Evolutionary conservation across 2,888 invertebrate genomes (phyloP).

Genomic region (Dorcus hopei): DNA sequence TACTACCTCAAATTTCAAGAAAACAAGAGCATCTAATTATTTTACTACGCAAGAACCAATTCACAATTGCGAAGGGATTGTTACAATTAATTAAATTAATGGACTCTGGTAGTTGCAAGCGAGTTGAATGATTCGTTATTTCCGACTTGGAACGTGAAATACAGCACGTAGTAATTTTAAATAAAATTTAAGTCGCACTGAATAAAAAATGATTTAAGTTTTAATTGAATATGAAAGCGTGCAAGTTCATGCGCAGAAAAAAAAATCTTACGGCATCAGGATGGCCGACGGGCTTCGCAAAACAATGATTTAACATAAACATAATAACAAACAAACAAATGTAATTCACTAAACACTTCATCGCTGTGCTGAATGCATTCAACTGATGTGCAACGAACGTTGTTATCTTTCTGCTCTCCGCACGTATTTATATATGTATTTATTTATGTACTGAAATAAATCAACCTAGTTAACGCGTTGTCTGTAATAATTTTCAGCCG

Average conservation of each 20-base stretch:
- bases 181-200: too few species aligned
- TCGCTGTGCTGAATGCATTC: conserved; percentile 3
- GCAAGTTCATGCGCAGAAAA: neutral
- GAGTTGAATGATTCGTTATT: too few species aligned
- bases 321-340: conserved; percentile 7
- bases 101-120: too few species aligned
- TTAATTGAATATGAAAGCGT: too few species aligned
- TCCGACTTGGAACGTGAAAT: too few species aligned
- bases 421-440: conserved; percentile 11
- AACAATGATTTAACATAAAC: conserved; percentile 7
- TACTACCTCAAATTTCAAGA: too few species aligned
- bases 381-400: conserved; percentile 5
- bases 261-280: conserved; percentile 27
- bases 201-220: too few species aligned
- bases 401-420: conserved; percentile 2
- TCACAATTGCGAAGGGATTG: too few species aligned
- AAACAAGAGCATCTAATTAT: too few species aligned
- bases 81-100: too few species aligned
- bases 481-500: conserved; percentile 5
- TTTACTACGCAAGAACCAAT: too few species aligned
- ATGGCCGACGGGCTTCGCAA: conserved; percentile 24
- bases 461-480: conserved; percentile 14
- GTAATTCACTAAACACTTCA: conserved; percentile 17
- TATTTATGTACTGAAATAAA: conserved; percentile 9
- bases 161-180: too few species aligned